Percentiles rank a stretch among this genome's conserved stretches.
phyloP scores from a whole-genome alignment of 1,140 invertebrate genomes.

The Eufriesea mexicana region DNA sequence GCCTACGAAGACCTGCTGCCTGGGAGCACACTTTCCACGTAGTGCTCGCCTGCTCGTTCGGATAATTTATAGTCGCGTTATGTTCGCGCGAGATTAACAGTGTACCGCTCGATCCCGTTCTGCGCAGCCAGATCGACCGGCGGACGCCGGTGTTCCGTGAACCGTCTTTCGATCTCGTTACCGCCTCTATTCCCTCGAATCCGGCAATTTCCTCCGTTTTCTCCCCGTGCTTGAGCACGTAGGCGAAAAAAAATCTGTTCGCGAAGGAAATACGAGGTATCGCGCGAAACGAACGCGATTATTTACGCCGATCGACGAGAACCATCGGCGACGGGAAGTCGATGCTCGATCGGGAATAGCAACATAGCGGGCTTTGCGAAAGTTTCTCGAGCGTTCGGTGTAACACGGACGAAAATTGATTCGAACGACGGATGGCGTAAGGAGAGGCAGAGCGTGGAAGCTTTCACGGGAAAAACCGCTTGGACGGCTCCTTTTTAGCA shows the following conservation, averaged over 20 bases:
- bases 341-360: neutral
- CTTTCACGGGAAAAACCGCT: constrained; percentile 15
- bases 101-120: constrained; percentile 12
- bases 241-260: too few species aligned
- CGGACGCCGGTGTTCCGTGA: neutral
- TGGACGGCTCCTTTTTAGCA: neutral
- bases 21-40: constrained; percentile 25
- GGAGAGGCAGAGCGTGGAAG: neutral
- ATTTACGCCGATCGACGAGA: too few species aligned
- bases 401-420: constrained; percentile 24
- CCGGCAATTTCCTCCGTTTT: neutral
- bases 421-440: neutral
- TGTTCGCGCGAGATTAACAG: constrained; percentile 35
- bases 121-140: neutral
- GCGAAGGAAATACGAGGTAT: neutral
- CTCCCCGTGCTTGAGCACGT: too few species aligned
- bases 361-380: neutral
- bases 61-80: constrained; percentile 51
- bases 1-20: neutral
- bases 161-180: constrained; percentile 20
- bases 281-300: neutral
- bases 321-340: too few species aligned
- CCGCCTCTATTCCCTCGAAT: neutral
- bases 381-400: neutral
- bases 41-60: constrained; percentile 25